A percentile compares a stretch with the other conserved stretches of the same genome.
phyloP scores from a whole-genome alignment of 1,140 invertebrate genomes.

The Apis cerana region DNA sequence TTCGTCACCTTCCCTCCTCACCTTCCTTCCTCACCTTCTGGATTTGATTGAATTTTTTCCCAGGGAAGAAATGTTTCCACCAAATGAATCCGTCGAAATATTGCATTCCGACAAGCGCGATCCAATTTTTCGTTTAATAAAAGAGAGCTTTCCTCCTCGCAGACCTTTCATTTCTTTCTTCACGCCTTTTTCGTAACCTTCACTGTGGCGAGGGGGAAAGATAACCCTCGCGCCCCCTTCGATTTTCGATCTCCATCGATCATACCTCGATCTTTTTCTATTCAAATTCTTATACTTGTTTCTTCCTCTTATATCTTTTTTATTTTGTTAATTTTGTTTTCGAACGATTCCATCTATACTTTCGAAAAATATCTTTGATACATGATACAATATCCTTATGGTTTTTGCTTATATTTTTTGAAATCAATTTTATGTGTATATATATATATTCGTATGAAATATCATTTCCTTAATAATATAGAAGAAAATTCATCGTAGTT shows the following conservation, averaged over 20 bases:
- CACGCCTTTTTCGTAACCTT: constrained; percentile 62
- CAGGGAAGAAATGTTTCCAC: constrained; percentile 81
- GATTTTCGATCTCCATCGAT: constrained; percentile 54
- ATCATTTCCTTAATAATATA: too few relatives aligned
- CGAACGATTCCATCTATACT: neutral
- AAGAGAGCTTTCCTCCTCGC: constrained; percentile 73
- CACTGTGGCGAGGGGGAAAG: neutral
- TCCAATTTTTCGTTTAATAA: constrained; percentile 80
- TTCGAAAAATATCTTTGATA: too few relatives aligned
- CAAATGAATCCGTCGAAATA: constrained; percentile 82
- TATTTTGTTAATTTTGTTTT: neutral
- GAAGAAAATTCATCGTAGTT: too few relatives aligned
- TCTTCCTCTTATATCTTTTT: neutral
- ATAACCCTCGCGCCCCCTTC: constrained; percentile 33
- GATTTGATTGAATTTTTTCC: constrained; percentile 82
- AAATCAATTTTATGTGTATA: too few relatives aligned
- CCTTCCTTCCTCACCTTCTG: constrained; percentile 74
- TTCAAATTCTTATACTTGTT: too few relatives aligned
- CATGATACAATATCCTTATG: too few relatives aligned
- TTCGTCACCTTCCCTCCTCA: constrained; percentile 20
- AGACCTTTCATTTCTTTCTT: constrained; percentile 53
- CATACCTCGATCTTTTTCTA: constrained; percentile 18
- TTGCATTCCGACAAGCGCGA: constrained; percentile 80
- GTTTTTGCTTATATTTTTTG: too few relatives aligned
- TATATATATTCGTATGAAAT: too few relatives aligned